Evolutionary conservation across 2,113 vertebrate genomes (phyloP).

Genomic region (Philantomba maxwellii): DNA sequence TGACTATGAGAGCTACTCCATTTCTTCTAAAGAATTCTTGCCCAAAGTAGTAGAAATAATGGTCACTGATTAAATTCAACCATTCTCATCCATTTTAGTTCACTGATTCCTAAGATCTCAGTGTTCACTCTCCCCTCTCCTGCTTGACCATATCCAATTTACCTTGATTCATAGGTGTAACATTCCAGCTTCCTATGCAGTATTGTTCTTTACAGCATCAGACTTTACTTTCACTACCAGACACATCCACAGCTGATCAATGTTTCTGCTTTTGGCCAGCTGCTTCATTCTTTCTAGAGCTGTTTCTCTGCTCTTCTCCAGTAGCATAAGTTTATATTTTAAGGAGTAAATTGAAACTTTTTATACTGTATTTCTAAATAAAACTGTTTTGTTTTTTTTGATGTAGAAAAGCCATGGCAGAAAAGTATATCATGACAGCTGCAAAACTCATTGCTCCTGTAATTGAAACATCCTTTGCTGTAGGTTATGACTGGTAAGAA

Average conservation of each 20-base stretch:
- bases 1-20: background rate
- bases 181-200: background rate
- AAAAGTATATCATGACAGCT: conserved; percentile 97
- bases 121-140: background rate
- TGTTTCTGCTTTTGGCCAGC: background rate
- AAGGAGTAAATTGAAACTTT: background rate
- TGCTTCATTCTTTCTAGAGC: background rate
- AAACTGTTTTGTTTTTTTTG: background rate
- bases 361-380: conserved; percentile 17
- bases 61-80: background rate
- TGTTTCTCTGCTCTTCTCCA: background rate
- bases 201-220: background rate
- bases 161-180: background rate
- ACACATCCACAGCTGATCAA: background rate
- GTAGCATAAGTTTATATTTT: background rate
- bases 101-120: background rate
- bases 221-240: background rate
- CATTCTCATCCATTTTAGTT: background rate
- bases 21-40: background rate
- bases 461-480: conserved; percentile 91
- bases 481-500: conserved; percentile 95
- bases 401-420: conserved; percentile 89
- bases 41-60: background rate
- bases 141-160: background rate
- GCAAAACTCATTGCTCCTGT: conserved; percentile 96